Evolutionary conservation across 2,113 vertebrate genomes (phyloP).

Genomic region (Notarius quadriscutis): DNA sequence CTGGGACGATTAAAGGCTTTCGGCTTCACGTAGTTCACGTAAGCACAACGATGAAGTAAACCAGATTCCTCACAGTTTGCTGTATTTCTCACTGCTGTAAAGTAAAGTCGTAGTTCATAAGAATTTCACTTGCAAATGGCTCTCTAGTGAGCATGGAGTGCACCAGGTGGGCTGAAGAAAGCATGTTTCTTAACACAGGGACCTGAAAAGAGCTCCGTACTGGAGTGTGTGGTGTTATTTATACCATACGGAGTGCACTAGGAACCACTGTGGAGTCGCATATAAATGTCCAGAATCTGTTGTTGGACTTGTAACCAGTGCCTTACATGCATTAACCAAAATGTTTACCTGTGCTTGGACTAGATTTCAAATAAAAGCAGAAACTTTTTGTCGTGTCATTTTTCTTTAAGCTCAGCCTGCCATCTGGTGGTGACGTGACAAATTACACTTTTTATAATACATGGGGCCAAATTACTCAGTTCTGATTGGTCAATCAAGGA

Average conservation of each 20-base stretch:
- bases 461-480: too few relatives aligned
- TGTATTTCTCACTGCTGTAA: not conserved
- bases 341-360: constrained; percentile 67
- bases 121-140: not conserved
- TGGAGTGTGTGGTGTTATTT: not conserved
- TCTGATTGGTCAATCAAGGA: too few relatives aligned
- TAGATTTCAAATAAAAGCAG: constrained; percentile 67
- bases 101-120: not conserved
- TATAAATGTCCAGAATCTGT: not conserved
- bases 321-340: constrained; percentile 58
- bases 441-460: not conserved
- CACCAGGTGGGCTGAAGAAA: not conserved
- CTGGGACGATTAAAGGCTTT: not conserved
- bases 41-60: not conserved
- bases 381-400: constrained; percentile 52
- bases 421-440: constrained; percentile 32
- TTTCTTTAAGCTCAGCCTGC: constrained; percentile 2
- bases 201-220: not conserved
- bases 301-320: constrained; percentile 5
- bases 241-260: not conserved
- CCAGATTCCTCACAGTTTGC: not conserved
- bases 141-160: not conserved
- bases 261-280: not conserved
- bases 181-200: not conserved
- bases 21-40: not conserved